Percentiles rank a stretch among this genome's conserved stretches.
Conservation (phyloP, 2,888 invertebrate species). For the Frankliniella intonsa region DNA sequence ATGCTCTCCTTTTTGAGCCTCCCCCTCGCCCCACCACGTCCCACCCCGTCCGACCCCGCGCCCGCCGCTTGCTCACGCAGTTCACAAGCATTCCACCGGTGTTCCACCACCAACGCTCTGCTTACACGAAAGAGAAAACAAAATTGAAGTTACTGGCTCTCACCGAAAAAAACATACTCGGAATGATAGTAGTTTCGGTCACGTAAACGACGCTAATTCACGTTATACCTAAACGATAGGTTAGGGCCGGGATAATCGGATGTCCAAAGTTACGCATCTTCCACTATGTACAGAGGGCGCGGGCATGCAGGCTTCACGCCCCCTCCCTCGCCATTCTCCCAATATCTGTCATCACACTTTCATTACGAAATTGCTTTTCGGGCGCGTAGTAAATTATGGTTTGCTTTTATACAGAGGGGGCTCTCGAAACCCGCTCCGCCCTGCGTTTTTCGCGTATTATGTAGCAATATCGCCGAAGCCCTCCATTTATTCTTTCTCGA, state of each 20-base stretch:
- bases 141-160: not conserved
- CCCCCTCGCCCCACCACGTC: no score
- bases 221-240: no score
- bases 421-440: not conserved
- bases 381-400: slow-evolving; percentile 14
- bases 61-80: not conserved
- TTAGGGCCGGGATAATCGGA: no score
- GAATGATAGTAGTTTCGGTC: no score
- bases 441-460: slow-evolving; percentile 8
- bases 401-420: slow-evolving; percentile 1
- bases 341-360: slow-evolving; percentile 20
- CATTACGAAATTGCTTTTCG: slow-evolving; percentile 25
- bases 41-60: no score
- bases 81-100: not conserved
- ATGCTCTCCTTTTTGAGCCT: no score
- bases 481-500: not conserved
- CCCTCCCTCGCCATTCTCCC: not conserved
- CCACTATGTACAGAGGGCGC: no score
- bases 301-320: not conserved
- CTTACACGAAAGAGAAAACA: not conserved
- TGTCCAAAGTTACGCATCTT: no score
- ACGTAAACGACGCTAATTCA: no score
- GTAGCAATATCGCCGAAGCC: slow-evolving; percentile 24
- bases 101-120: not conserved
- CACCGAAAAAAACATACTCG: no score